These are phyloP conservation scores for Dendrolimus houi DNA, from an alignment of 2,888 invertebrate genomes.

Conservation along the genomic window DNA sequence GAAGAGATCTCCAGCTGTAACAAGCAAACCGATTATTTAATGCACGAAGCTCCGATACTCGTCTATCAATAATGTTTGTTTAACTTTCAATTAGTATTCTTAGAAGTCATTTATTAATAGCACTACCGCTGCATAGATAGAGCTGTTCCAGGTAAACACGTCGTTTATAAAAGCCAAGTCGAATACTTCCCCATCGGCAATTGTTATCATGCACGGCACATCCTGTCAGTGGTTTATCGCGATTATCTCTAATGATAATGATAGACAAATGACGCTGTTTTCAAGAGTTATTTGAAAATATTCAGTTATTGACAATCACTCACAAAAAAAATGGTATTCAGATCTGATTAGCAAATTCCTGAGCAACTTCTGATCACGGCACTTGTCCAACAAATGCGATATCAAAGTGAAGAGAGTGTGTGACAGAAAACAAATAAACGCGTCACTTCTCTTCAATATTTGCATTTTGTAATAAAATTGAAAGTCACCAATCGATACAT, in stretches of 20 bases:
- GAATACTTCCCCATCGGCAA: background rate
- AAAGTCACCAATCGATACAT: no score
- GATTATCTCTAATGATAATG: constrained; percentile 8
- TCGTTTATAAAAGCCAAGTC: background rate
- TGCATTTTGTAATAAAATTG: no score
- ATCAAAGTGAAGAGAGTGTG: constrained; percentile 30
- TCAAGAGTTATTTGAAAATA: constrained; percentile 2
- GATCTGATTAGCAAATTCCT: constrained; percentile 43
- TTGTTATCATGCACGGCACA: background rate
- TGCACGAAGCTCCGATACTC: background rate
- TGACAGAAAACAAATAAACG: constrained; percentile 28
- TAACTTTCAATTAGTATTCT: background rate
- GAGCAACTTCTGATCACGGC: constrained; percentile 36
- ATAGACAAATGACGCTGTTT: constrained; percentile 7
- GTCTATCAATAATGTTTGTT: background rate
- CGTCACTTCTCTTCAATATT: constrained; percentile 6
- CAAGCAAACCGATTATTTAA: constrained; percentile 17
- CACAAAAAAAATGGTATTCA: constrained; percentile 16
- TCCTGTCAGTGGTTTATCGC: constrained; percentile 7
- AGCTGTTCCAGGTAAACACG: background rate
- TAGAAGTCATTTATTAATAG: background rate
- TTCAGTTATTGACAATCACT: constrained; percentile 9
- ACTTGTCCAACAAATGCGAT: constrained; percentile 34
- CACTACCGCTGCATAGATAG: background rate
- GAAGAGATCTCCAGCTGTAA: constrained; percentile 90